Conservation (phyloP, 1,140 invertebrate genomes). For the Aleiodes sp. region DNA sequence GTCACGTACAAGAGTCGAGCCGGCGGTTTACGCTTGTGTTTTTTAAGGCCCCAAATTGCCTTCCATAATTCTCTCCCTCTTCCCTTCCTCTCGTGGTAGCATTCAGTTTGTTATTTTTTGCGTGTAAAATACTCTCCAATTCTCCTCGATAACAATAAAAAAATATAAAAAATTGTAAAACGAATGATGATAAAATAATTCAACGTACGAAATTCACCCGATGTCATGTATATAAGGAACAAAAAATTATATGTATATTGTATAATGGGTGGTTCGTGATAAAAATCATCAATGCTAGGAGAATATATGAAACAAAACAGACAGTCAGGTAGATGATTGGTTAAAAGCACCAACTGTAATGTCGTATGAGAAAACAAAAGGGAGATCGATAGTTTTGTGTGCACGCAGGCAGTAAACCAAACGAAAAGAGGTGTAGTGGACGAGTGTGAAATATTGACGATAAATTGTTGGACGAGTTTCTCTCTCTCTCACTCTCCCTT, state of each 20-base stretch:
- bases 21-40: not conserved
- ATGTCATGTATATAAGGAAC: not conserved
- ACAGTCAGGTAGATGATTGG: too few species aligned
- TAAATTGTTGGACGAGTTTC: slow-evolving; percentile 15
- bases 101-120: not conserved
- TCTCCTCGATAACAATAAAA: not conserved
- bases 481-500: not conserved
- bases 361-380: not conserved
- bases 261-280: slow-evolving; percentile 12
- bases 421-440: slow-evolving; percentile 7
- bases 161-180: not conserved
- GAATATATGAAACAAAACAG: too few species aligned
- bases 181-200: not conserved
- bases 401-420: not conserved
- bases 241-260: slow-evolving; percentile 3
- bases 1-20: slow-evolving; percentile 7
- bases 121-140: not conserved
- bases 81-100: not conserved
- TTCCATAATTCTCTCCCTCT: not conserved
- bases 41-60: not conserved
- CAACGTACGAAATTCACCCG: not conserved
- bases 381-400: not conserved
- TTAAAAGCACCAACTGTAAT: too few species aligned
- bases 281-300: slow-evolving; percentile 3
- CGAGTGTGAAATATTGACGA: slow-evolving; percentile 27